phyloP scores from a whole-genome alignment of 2,113 vertebrate species.

The Sardina pilchardus region DNA sequence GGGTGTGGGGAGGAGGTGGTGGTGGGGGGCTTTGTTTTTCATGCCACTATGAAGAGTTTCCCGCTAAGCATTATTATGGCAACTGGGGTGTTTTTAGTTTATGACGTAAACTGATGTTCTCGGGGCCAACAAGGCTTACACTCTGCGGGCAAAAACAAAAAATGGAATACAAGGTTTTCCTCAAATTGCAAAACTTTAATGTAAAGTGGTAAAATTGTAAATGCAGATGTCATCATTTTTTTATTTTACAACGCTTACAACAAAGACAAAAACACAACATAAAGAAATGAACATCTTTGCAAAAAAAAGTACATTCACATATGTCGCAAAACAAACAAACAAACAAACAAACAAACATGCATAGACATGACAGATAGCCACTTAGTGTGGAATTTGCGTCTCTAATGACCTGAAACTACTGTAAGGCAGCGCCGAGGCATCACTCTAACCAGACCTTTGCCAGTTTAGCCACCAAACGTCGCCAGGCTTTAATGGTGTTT shows the following conservation, averaged over 20 bases:
- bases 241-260: constrained; percentile 65
- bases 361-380: not conserved
- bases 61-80: not conserved
- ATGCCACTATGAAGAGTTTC: constrained; percentile 13
- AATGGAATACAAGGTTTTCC: not conserved
- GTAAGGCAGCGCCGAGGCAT: not conserved
- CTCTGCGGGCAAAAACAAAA: not conserved
- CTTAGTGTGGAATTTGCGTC: not conserved
- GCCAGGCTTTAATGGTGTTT: not conserved
- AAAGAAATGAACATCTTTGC: constrained; percentile 57
- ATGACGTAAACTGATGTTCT: not conserved
- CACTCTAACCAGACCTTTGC: not conserved
- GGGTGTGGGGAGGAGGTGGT: not conserved
- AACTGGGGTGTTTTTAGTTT: not conserved
- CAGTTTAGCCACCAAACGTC: not conserved
- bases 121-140: not conserved
- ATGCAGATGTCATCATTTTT: constrained; percentile 49
- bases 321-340: not conserved
- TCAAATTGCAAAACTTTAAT: constrained; percentile 15
- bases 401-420: not conserved
- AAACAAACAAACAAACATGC: not conserved
- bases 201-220: constrained; percentile 7
- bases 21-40: not conserved
- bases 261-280: constrained; percentile 53
- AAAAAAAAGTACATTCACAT: constrained; percentile 40